These are phyloP conservation scores for Pseudochirops cupreus DNA, from an alignment of 2,797 vertebrate species.

Conservation along the genomic window DNA sequence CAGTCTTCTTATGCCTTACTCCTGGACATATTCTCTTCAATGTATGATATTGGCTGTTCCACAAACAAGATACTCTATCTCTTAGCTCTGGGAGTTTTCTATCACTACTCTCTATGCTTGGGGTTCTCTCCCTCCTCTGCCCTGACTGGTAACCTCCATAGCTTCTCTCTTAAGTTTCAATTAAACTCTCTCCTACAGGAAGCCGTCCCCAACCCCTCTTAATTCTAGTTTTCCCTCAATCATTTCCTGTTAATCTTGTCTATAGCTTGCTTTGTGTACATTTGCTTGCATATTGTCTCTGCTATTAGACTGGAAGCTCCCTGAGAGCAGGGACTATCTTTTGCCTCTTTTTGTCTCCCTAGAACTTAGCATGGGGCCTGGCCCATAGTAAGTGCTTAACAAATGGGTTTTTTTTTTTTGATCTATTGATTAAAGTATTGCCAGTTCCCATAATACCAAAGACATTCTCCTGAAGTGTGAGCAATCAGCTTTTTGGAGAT, in stretches of 20 bases:
- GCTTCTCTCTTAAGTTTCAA: neutral
- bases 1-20: neutral
- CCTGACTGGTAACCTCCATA: neutral
- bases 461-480: neutral
- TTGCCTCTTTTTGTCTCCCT: neutral
- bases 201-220: neutral
- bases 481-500: neutral
- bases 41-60: too few relatives aligned
- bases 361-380: neutral
- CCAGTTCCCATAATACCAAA: neutral
- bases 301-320: neutral
- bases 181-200: neutral
- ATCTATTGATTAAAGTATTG: neutral
- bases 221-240: neutral
- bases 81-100: neutral
- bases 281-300: neutral
- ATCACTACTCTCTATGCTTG: neutral
- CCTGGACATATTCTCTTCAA: neutral
- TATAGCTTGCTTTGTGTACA: neutral
- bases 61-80: neutral
- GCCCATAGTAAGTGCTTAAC: neutral
- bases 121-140: neutral
- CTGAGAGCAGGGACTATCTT: neutral
- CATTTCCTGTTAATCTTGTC: neutral
- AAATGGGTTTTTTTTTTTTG: neutral